A percentile compares a stretch with the other conserved stretches of the same genome.
phyloP scores from a whole-genome alignment of 1,140 invertebrate species.

The Proctacanthus coquilletti region DNA sequence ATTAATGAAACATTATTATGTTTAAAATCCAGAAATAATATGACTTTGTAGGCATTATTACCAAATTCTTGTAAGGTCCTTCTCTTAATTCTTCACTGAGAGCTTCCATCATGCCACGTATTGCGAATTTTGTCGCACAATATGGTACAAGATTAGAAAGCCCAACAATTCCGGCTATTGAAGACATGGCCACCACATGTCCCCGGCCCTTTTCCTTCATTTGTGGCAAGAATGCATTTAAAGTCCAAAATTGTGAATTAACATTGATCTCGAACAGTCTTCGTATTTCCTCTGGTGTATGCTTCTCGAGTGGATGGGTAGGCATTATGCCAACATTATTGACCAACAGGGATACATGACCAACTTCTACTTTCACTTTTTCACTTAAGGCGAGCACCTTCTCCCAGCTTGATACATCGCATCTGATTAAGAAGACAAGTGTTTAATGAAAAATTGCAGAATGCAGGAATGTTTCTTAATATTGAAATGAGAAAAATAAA shows the following conservation, averaged over 20 bases:
- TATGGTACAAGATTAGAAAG: constrained; percentile 60
- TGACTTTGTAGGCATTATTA: no score
- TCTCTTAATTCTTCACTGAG: constrained; percentile 47
- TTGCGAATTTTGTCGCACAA: constrained; percentile 64
- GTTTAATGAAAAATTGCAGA: no score
- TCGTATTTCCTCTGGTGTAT: constrained; percentile 41
- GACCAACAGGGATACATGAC: constrained; percentile 46
- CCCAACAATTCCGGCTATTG: constrained; percentile 59
- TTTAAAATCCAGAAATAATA: no score
- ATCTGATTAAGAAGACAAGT: constrained; percentile 32
- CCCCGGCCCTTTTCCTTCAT: constrained; percentile 60
- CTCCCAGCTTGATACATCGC: constrained; percentile 50
- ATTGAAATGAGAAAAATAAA: neutral
- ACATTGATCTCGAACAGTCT: constrained; percentile 55
- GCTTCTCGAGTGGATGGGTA: constrained; percentile 39
- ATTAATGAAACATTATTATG: no score
- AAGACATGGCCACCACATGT: constrained; percentile 65
- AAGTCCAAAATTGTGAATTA: constrained; percentile 55
- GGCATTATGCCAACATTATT: constrained; percentile 73
- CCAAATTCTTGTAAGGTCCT: constrained; percentile 23
- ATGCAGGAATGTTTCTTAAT: neutral
- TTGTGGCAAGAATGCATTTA: constrained; percentile 57
- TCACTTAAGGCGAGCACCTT: constrained; percentile 38
- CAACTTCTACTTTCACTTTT: constrained; percentile 43
- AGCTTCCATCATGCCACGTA: constrained; percentile 58